A percentile compares a stretch with the other conserved stretches of the same genome.
These are phyloP conservation scores for Meteorus colon DNA, from an alignment of 2,888 invertebrate genomes.

Conservation along the genomic window DNA sequence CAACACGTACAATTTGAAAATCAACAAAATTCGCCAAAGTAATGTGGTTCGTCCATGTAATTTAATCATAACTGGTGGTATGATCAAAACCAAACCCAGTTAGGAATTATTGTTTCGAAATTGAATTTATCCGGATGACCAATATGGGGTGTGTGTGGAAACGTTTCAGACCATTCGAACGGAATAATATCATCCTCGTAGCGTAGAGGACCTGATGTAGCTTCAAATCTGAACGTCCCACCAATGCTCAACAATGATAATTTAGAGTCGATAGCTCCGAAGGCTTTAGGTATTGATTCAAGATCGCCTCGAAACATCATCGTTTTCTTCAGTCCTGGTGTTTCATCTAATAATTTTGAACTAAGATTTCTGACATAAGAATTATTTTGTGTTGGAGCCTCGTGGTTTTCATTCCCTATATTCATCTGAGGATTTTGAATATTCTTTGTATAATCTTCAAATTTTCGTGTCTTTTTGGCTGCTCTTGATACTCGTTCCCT, in stretches of 20 bases:
- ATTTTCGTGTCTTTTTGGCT: background rate
- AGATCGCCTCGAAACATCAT: constrained; percentile 62
- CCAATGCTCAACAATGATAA: constrained; percentile 73
- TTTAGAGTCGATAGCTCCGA: constrained; percentile 78
- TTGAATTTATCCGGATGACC: constrained; percentile 86
- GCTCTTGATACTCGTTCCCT: constrained; percentile 60
- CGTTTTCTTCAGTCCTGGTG: constrained; percentile 18
- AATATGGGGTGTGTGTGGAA: constrained; percentile 78
- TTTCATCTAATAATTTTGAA: constrained; percentile 32
- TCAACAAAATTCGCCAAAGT: background rate
- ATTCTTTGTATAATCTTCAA: background rate
- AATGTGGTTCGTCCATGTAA: too few relatives aligned
- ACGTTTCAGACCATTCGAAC: constrained; percentile 85
- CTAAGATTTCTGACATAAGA: background rate
- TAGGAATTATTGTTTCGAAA: constrained; percentile 78
- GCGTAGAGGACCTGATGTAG: constrained; percentile 67
- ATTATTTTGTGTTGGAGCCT: constrained; percentile 10
- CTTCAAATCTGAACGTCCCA: constrained; percentile 65
- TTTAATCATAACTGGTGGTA: background rate
- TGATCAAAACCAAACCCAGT: constrained; percentile 77
- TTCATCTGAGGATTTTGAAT: constrained; percentile 66
- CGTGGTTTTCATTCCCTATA: constrained; percentile 47
- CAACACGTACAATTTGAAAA: constrained; percentile 23
- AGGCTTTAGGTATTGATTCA: constrained; percentile 65
- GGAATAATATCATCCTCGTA: constrained; percentile 70